These are phyloP conservation scores for Rhodeus uyekii DNA, from an alignment of 2,797 vertebrate species.

Conservation along the genomic window DNA sequence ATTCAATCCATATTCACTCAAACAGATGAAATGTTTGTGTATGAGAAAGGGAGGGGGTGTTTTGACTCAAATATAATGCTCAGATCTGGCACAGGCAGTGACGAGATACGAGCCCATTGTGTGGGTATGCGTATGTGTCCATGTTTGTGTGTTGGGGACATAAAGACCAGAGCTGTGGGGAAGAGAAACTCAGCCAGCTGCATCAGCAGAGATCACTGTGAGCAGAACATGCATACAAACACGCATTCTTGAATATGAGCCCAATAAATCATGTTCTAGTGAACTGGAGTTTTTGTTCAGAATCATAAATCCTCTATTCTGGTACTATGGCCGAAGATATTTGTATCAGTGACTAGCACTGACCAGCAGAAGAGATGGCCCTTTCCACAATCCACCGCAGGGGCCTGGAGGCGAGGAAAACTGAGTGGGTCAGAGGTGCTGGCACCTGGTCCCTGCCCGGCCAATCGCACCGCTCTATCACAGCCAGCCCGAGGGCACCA, in stretches of 20 bases:
- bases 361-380: slow-evolving; percentile 99
- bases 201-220: slow-evolving; percentile 20
- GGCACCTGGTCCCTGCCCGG: slow-evolving; percentile 83
- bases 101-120: slow-evolving; percentile 16
- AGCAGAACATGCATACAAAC: slow-evolving; percentile 10
- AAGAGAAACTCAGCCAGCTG: slow-evolving; percentile 27
- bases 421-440: slow-evolving; percentile 84
- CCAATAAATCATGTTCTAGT: not conserved
- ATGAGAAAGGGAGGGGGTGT: slow-evolving; percentile 15
- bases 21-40: slow-evolving; percentile 31
- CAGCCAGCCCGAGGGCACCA: slow-evolving; percentile 96
- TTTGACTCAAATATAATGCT: slow-evolving; percentile 46
- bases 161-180: slow-evolving; percentile 47
- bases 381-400: slow-evolving; percentile 97
- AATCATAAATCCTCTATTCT: not conserved
- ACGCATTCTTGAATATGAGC: not conserved
- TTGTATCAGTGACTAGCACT: slow-evolving; percentile 58
- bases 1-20: slow-evolving; percentile 13
- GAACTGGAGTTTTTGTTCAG: not conserved
- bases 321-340: not conserved
- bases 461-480: slow-evolving; percentile 94
- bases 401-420: slow-evolving; percentile 90
- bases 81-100: slow-evolving; percentile 42
- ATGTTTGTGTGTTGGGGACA: slow-evolving; percentile 40
- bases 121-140: slow-evolving; percentile 38